phyloP scores from a whole-genome alignment of 2,113 vertebrate species.

The Triplophysa siluroides region DNA sequence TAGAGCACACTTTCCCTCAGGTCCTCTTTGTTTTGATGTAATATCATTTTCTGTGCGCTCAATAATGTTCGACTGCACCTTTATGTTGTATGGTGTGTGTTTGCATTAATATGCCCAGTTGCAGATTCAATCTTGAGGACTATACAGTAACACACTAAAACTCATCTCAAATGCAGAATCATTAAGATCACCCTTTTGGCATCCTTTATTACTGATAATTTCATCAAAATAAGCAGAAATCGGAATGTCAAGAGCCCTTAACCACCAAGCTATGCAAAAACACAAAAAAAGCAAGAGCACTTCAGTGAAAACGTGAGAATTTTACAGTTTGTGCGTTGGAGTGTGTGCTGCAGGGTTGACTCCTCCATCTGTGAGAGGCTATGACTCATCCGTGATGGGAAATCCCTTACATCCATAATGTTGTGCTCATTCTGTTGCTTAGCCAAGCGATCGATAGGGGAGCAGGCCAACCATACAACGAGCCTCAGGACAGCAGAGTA shows the following conservation, averaged over 20 bases:
- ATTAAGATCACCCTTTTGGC: background rate
- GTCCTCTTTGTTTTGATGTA: background rate
- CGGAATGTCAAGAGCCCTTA: slow-evolving; percentile 3
- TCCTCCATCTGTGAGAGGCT: slow-evolving; percentile 50
- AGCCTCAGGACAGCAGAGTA: slow-evolving; percentile 55
- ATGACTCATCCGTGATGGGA: slow-evolving; percentile 58
- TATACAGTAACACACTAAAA: background rate
- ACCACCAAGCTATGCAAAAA: slow-evolving; percentile 22
- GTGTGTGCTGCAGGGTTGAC: slow-evolving; percentile 33
- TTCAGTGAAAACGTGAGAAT: slow-evolving; percentile 40
- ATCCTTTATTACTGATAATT: background rate
- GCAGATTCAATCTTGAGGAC: background rate
- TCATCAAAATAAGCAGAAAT: background rate
- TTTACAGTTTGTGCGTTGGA: slow-evolving; percentile 24
- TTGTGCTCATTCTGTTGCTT: slow-evolving; percentile 39
- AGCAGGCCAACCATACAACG: slow-evolving; percentile 57
- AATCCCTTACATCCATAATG: slow-evolving; percentile 49
- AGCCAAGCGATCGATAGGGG: slow-evolving; percentile 54
- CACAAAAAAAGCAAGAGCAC: slow-evolving; percentile 3
- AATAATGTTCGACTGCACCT: background rate
- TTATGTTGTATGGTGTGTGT: background rate
- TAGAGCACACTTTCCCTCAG: too few relatives aligned
- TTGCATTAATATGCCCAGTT: background rate
- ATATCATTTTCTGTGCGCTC: slow-evolving; percentile 5
- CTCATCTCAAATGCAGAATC: background rate